Conservation (phyloP, 2,113 vertebrate genomes). For the Micronisus gabar region DNA sequence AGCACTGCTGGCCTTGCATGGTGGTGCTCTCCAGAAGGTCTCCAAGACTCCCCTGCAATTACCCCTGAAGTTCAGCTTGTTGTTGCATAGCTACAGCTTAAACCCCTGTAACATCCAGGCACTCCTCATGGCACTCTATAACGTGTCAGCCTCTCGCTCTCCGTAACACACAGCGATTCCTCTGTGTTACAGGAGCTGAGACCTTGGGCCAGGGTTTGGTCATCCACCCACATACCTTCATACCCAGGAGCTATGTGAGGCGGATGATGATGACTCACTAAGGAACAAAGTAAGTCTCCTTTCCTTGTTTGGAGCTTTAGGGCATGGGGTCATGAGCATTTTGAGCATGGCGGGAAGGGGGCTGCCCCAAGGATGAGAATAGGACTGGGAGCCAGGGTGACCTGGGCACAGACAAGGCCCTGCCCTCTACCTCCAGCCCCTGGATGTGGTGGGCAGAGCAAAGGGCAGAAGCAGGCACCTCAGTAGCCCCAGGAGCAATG, state of each 20-base stretch:
- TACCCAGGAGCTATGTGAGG: neutral
- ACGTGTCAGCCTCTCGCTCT: neutral
- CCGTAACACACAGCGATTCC: neutral
- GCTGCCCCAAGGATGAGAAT: neutral
- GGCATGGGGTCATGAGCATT: neutral
- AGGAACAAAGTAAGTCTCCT: neutral
- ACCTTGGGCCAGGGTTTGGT: neutral
- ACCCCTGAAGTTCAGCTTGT: neutral
- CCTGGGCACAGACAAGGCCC: neutral
- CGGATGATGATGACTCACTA: too few species aligned
- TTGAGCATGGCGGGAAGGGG: neutral
- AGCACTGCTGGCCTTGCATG: neutral
- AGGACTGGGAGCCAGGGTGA: neutral
- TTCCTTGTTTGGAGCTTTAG: neutral
- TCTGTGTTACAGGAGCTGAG: neutral
- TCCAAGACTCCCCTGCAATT: neutral
- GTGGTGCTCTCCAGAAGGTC: neutral
- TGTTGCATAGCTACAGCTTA: neutral
- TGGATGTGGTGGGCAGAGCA: neutral
- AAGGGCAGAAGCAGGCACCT: neutral
- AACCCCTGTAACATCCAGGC: neutral
- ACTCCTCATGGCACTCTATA: neutral
- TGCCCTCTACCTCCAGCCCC: neutral
- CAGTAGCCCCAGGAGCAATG: neutral
- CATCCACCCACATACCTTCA: neutral